Evolutionary conservation across 92 coral and sea anemone species (phyloP), one percentile per base, ranked within the genome.

Genomic region (Zoanthus solanderi): DNA sequence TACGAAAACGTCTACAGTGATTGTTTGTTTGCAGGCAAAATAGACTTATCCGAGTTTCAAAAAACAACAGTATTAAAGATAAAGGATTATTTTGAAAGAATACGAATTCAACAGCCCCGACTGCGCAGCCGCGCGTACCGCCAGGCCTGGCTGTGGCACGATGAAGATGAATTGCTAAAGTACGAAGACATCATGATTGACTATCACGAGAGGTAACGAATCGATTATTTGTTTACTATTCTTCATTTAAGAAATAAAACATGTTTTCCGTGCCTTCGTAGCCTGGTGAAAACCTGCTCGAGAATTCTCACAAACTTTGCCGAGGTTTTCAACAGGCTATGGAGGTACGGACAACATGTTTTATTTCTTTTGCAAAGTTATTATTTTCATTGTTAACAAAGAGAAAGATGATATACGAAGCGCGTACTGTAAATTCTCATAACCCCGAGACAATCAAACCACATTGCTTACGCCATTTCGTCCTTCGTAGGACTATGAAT

Each of bases 61-160:
- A 89, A 88, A 75, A 90, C 91, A 30, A 83, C 89, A 15, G 82
- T 88, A 68, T 80, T 89, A 47, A 87, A 63, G 12, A 72, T 96
- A 18, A 93, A 90, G 72, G 76, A 88, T 42, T 87, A 95, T 91
- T 84, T 93, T 46, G 93, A 89, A 63, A 84, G 52, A 34, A 67
- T 88, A 60, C 83, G 90, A 10, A 9, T 50, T 10, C 45, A 29
- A 13, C 90, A 56, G 84, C 88, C 96, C 66, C 91, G 84, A 54
- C 32, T 83, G 84, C 92, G 93, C 78, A 94, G 91, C 58, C 92
- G 91, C 60, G 84, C 77, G 76, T 90, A 88, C 54, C 88, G 94
- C 45, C 96, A 97, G 85, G 90, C 98, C 37, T 97, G 99, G 99
- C 60, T 97, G 47, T 97, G 99, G 99, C 99, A 97, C 83, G 97